Evolutionary conservation across 2,888 invertebrate genomes (phyloP), one percentile per base, ranked within the genome.

Genomic region (Acronicta leporina): DNA sequence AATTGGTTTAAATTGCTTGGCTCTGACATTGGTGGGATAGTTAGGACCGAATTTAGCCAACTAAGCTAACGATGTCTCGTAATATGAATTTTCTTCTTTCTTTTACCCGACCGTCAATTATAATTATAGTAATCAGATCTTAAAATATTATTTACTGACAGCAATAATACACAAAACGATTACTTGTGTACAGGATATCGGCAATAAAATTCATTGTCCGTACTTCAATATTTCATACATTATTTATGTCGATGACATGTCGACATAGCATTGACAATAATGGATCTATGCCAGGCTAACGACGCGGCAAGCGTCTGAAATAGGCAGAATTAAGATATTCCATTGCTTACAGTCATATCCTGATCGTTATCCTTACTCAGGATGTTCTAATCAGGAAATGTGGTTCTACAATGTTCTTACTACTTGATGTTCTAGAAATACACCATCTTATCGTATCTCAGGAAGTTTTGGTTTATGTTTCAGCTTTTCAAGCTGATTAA

Each of bases 351-450:
- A 40, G 16, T 44, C 33, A 25, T 52, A 65, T 64, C 42, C 55
- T 55, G 48, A 46, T 59, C 51, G 38, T 46, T n/a, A 15, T 45
- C 45, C 45, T 41, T 35, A 14, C 25, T 47, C 44, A 14, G 30
- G 69, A 68, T 47, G 25, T 5, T 49, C 20, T 70, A 65, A 60
- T 65, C 55, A 65, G 71, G 66, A 71, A 60, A 40, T 41, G 8
- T 43, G 9, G 40, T 55, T 8, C 51, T 14, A 38, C 33, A n/a
- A 30, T 58, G 20, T 54, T 16, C 38, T 54, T 25, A 16, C 25
- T 33, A 43, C 14, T 44, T 53, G 38, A 20, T 25, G 25, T n/a
- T 50, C 33, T 15, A 25, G 13, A 33, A 38, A 25, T 60, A 27
- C 11, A 9, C 16, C 9, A 7, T 14, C 38, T 40, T 0, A 20